A percentile compares a stretch with the other conserved stretches of the same genome.
Evolutionary conservation across 2,888 invertebrate genomes (phyloP).

Genomic region (Acanthopleura granulata): DNA sequence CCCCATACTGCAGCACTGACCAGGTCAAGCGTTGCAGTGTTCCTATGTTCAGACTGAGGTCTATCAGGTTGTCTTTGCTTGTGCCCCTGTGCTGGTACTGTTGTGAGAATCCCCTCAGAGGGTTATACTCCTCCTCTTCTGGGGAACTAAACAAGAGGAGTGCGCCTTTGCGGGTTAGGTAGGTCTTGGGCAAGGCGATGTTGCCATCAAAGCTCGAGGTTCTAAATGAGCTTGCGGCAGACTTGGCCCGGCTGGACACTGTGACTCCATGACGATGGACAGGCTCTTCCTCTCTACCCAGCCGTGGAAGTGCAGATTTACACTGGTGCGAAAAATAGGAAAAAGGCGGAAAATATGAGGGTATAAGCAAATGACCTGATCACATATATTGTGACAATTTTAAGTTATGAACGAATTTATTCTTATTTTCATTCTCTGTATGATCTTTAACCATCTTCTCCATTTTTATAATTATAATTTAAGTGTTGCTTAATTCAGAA

Average conservation of each 20-base stretch:
- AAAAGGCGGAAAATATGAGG: too few relatives aligned
- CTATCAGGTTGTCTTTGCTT: constrained; percentile 43
- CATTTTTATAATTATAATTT: too few relatives aligned
- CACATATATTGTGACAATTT: too few relatives aligned
- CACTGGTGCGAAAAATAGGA: neutral
- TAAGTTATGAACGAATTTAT: too few relatives aligned
- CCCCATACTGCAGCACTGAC: constrained; percentile 61
- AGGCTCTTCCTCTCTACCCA: neutral
- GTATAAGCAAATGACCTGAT: too few relatives aligned
- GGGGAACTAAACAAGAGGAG: constrained; percentile 56
- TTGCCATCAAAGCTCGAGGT: constrained; percentile 37
- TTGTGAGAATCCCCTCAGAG: constrained; percentile 23
- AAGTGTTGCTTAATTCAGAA: too few relatives aligned
- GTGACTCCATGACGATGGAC: constrained; percentile 59
- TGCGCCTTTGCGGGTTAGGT: constrained; percentile 60
- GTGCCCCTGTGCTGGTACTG: neutral
- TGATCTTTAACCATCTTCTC: too few relatives aligned
- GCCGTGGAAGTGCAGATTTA: constrained; percentile 13
- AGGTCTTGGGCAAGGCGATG: constrained; percentile 58
- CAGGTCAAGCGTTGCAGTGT: constrained; percentile 54
- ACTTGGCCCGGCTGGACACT: constrained; percentile 30
- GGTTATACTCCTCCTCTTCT: constrained; percentile 29
- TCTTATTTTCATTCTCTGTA: too few relatives aligned
- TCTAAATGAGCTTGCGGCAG: constrained; percentile 14
- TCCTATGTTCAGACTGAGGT: constrained; percentile 53